Evolutionary conservation across 2,797 vertebrate species (phyloP).

Genomic region (Limnodromus scolopaceus): DNA sequence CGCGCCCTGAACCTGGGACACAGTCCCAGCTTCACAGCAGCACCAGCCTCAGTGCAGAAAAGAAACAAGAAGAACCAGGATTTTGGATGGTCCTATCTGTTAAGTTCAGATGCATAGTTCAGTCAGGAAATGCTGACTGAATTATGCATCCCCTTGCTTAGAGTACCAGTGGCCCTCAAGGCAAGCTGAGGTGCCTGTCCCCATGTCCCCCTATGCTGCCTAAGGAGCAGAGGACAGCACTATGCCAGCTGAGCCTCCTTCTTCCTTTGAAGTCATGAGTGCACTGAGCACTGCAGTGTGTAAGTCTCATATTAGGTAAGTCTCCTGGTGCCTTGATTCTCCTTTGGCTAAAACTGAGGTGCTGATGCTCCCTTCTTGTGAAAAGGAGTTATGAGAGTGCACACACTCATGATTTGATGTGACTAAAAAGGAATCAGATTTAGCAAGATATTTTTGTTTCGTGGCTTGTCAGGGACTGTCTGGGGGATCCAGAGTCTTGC

Average conservation of each 20-base stretch:
- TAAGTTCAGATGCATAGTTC: neutral
- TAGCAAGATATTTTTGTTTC: neutral
- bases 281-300: neutral
- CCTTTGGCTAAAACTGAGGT: neutral
- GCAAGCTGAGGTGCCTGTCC: neutral
- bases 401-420: neutral
- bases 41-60: neutral
- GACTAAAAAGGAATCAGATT: neutral
- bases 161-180: neutral
- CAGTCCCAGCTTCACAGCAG: neutral
- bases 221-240: neutral
- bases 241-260: neutral
- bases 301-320: neutral
- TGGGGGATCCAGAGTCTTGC: neutral
- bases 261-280: neutral
- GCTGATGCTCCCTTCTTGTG: neutral
- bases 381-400: neutral
- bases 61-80: neutral
- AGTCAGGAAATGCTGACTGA: neutral
- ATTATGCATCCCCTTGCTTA: neutral
- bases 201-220: neutral
- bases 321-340: neutral
- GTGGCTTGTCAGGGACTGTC: neutral
- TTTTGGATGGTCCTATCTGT: neutral
- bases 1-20: neutral